Percentiles rank a stretch among this genome's conserved stretches.
These are phyloP conservation scores for Melanotaenia pygmaea DNA, from an alignment of 2,797 vertebrate species.

Conservation along the genomic window DNA sequence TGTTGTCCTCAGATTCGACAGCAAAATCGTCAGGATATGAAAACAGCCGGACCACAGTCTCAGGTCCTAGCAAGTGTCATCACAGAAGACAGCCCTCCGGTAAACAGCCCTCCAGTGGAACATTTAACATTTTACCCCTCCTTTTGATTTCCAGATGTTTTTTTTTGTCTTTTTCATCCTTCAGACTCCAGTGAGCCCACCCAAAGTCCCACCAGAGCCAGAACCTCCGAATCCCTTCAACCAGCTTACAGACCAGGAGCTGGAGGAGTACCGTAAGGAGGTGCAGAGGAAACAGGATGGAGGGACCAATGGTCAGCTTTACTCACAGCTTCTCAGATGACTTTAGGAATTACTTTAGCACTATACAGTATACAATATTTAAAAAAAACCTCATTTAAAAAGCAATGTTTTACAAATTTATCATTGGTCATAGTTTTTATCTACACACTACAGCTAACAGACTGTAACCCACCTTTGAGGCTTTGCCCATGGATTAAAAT, in stretches of 20 bases:
- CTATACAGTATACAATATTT: not conserved
- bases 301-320: conserved; percentile 82
- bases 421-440: too few relatives aligned
- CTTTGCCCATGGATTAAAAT: not conserved
- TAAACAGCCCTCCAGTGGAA: conserved; percentile 56
- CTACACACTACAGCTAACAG: not conserved
- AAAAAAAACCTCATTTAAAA: not conserved
- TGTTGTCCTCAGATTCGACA: conserved; percentile 88
- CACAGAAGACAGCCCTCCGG: conserved; percentile 89
- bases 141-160: not conserved
- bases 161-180: conserved; percentile 31
- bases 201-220: conserved; percentile 78
- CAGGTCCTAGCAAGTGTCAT: conserved; percentile 93
- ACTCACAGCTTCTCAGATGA: conserved; percentile 2
- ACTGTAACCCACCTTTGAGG: not conserved
- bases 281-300: conserved; percentile 92
- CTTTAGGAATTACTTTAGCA: not conserved
- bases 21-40: conserved; percentile 96
- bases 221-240: conserved; percentile 96
- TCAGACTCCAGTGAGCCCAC: conserved; percentile 88
- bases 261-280: conserved; percentile 95
- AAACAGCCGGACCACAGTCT: conserved; percentile 95
- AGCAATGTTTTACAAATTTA: not conserved
- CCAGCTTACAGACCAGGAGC: conserved; percentile 94
- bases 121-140: not conserved